Evolutionary conservation across 1,140 invertebrate species (phyloP).

Genomic region (Diabrotica undecimpunctata): DNA sequence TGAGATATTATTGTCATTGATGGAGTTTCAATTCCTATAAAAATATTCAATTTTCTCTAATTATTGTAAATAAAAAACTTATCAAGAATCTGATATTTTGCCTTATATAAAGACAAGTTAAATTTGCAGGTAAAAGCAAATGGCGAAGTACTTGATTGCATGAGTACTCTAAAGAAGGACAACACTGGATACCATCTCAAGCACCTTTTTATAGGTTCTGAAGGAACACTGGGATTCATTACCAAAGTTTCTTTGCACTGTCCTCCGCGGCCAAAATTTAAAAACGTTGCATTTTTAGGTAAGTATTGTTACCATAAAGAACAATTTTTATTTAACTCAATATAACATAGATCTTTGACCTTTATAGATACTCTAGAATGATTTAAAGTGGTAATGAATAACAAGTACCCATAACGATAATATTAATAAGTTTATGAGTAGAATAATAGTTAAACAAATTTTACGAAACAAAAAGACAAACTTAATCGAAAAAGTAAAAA

Average conservation of each 20-base stretch:
- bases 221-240: conserved; percentile 93
- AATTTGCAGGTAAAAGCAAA: conserved; percentile 75
- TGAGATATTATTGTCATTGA: too few relatives aligned
- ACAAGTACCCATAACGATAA: neutral
- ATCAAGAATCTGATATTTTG: neutral
- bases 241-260: conserved; percentile 91
- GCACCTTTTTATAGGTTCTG: conserved; percentile 95
- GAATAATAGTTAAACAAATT: too few relatives aligned
- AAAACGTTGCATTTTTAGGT: conserved; percentile 87
- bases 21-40: neutral
- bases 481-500: too few relatives aligned
- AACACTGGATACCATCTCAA: conserved; percentile 97
- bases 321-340: neutral
- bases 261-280: conserved; percentile 72
- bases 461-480: too few relatives aligned
- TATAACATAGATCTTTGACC: too few relatives aligned
- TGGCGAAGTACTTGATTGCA: conserved; percentile 80
- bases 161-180: conserved; percentile 88
- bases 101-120: neutral
- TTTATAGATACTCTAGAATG: too few relatives aligned
- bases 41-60: neutral
- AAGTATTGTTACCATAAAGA: conserved; percentile 30
- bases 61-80: neutral
- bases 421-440: neutral
- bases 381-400: neutral